Evolutionary conservation across 2,888 invertebrate genomes (phyloP).

Genomic region (Nomada fucata): DNA sequence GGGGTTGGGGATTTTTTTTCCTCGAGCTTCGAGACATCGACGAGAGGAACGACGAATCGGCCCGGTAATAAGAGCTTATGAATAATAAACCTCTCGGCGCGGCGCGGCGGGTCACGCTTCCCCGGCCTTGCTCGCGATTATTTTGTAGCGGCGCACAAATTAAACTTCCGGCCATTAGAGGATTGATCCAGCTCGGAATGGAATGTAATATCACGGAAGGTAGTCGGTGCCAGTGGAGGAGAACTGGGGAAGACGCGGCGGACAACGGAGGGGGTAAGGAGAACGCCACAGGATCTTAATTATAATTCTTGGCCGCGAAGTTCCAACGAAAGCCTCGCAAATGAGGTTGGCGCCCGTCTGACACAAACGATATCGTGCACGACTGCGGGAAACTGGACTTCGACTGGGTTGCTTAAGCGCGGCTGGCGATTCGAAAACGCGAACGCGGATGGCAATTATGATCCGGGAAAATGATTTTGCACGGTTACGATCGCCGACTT

Average conservation of each 20-base stretch:
- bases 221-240: slow-evolving; percentile 60
- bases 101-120: slow-evolving; percentile 59
- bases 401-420: slow-evolving; percentile 15
- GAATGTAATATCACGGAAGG: slow-evolving; percentile 81
- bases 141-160: slow-evolving; percentile 79
- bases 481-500: no score
- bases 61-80: slow-evolving; percentile 61
- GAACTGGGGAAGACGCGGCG: slow-evolving; percentile 39
- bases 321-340: slow-evolving; percentile 80
- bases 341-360: slow-evolving; percentile 81
- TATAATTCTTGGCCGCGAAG: slow-evolving; percentile 82
- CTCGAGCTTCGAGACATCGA: slow-evolving; percentile 36
- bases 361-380: slow-evolving; percentile 75
- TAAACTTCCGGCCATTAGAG: slow-evolving; percentile 80
- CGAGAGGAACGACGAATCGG: slow-evolving; percentile 37
- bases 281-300: slow-evolving; percentile 78
- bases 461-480: background rate
- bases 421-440: background rate
- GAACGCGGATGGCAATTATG: background rate
- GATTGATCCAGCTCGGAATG: slow-evolving; percentile 80
- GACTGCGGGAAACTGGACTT: slow-evolving; percentile 62
- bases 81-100: slow-evolving; percentile 67
- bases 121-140: slow-evolving; percentile 71
- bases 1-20: no score
- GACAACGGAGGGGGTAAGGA: slow-evolving; percentile 36